A percentile compares a stretch with the other conserved stretches of the same genome.
Evolutionary conservation across 2,888 invertebrate species (phyloP).

Genomic region (Clanis bilineata): DNA sequence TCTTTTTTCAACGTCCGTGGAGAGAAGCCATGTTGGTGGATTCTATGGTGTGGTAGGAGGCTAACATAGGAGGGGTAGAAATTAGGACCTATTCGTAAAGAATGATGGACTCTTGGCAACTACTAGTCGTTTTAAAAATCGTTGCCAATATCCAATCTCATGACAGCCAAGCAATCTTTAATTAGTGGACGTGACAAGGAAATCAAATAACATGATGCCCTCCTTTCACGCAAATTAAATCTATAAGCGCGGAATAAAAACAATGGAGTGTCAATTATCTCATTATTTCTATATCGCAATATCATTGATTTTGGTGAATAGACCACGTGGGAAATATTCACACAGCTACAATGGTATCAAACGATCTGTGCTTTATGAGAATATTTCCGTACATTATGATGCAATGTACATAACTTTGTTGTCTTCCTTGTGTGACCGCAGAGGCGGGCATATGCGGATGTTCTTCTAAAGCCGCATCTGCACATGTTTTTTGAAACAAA

Average conservation of each 20-base stretch:
- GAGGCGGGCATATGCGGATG: not conserved
- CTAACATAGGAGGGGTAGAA: too few species aligned
- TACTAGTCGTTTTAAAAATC: too few species aligned
- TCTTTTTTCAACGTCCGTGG: too few species aligned
- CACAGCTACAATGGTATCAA: conserved; percentile 31
- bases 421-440: conserved; percentile 7
- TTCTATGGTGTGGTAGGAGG: too few species aligned
- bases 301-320: conserved; percentile 25
- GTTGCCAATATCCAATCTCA: not conserved
- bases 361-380: conserved; percentile 29
- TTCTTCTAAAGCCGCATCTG: too few species aligned
- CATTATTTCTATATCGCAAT: conserved; percentile 17
- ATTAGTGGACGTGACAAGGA: not conserved
- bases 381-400: conserved; percentile 16
- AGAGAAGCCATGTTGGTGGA: too few species aligned
- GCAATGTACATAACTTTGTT: conserved; percentile 6
- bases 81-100: too few species aligned
- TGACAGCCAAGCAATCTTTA: not conserved
- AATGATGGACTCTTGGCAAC: too few species aligned
- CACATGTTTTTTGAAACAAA: too few species aligned
- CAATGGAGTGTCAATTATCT: conserved; percentile 13
- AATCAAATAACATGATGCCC: not conserved
- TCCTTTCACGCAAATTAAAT: conserved; percentile 5
- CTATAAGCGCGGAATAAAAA: conserved; percentile 2
- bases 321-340: conserved; percentile 30